Conservation (phyloP, 1,140 invertebrate genomes). For the Lasioglossum albipes region DNA sequence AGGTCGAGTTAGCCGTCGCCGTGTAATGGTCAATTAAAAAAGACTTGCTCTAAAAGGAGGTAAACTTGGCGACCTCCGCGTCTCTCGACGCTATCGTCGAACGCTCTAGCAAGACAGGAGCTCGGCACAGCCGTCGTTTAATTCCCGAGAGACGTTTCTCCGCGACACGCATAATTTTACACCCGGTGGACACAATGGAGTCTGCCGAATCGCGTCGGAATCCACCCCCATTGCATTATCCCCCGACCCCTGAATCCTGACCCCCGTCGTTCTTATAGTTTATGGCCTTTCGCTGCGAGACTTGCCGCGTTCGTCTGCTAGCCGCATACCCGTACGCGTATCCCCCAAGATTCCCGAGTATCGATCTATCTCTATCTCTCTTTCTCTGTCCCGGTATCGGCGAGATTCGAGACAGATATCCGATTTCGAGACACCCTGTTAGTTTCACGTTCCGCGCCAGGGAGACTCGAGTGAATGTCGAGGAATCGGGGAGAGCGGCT, state of each 20-base stretch:
- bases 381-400: neutral
- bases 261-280: conserved; percentile 1
- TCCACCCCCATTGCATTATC: conserved; percentile 27
- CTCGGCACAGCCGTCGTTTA: no score
- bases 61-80: no score
- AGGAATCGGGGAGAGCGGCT: neutral
- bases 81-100: no score
- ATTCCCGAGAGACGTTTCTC: neutral
- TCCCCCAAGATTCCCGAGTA: conserved; percentile 22
- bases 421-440: conserved; percentile 28
- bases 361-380: neutral
- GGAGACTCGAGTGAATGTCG: neutral
- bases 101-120: no score
- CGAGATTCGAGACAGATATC: conserved; percentile 15
- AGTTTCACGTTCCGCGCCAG: neutral
- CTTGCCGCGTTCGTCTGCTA: conserved; percentile 15
- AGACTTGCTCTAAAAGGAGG: no score
- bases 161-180: neutral
- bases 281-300: conserved; percentile 31
- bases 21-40: no score
- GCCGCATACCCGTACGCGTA: neutral
- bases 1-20: no score
- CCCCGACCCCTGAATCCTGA: neutral
- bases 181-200: neutral
- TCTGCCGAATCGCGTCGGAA: neutral